Conservation (phyloP, 2,113 vertebrate genomes). For the Ciconia maguari region DNA sequence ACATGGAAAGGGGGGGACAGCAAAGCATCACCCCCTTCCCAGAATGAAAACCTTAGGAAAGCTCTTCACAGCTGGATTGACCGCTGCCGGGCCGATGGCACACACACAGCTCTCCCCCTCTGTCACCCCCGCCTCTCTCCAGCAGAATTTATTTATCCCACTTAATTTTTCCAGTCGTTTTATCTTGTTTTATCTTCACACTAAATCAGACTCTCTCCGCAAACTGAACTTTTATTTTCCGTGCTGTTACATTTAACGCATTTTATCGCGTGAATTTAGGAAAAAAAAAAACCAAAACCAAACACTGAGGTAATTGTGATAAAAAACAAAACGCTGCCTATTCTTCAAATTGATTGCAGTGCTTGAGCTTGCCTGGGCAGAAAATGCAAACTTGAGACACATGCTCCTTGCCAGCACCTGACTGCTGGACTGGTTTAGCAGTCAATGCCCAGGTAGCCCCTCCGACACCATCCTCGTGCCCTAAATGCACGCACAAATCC, state of each 20-base stretch:
- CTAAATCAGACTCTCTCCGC: constrained; percentile 11
- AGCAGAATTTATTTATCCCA: background rate
- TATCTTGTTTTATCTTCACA: constrained; percentile 36
- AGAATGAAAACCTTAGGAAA: background rate
- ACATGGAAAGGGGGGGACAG: background rate
- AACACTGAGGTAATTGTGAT: background rate
- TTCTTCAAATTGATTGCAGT: background rate
- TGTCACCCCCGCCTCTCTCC: background rate
- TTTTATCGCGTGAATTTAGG: constrained; percentile 45
- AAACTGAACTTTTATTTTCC: constrained; percentile 47
- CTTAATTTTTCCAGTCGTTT: constrained; percentile 39
- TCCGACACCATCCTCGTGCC: background rate
- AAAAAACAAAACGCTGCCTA: background rate
- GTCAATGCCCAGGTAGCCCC: no score
- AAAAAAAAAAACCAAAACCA: background rate
- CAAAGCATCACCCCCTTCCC: background rate
- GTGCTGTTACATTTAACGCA: constrained; percentile 37
- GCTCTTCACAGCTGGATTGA: background rate
- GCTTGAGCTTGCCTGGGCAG: background rate
- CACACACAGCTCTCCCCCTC: background rate
- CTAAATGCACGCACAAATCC: background rate
- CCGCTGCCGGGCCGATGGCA: background rate
- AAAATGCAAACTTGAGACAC: background rate
- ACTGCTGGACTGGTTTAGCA: background rate
- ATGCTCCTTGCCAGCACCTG: background rate